phyloP scores from a whole-genome alignment of 2,888 invertebrate species.

The Tenthredo distinguenda region DNA sequence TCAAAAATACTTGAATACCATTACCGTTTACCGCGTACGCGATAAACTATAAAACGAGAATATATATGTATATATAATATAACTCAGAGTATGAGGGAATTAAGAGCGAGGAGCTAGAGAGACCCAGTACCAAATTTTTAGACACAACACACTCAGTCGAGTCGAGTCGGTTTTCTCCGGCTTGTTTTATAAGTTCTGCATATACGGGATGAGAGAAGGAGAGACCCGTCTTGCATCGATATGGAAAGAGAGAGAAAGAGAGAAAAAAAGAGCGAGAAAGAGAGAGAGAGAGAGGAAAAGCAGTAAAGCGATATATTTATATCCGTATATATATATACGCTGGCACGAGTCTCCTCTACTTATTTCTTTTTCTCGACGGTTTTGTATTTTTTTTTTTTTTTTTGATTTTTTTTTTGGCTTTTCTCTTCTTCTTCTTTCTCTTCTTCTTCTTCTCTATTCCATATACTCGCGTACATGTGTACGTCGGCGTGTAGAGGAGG shows the following conservation, averaged over 20 bases:
- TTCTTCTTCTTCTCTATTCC: too few relatives aligned
- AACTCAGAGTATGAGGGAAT: too few relatives aligned
- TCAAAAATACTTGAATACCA: too few relatives aligned
- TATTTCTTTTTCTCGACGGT: too few relatives aligned
- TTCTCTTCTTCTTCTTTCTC: background rate
- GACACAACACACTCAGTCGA: conserved; percentile 77
- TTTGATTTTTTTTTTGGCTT: background rate
- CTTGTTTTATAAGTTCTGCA: background rate
- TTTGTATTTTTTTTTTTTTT: background rate
- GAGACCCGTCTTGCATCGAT: background rate
- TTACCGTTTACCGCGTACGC: too few relatives aligned
- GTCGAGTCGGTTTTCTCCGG: background rate
- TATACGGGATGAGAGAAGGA: background rate
- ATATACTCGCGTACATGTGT: background rate
- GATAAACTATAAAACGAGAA: too few relatives aligned
- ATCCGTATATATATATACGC: background rate
- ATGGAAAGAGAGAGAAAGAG: background rate
- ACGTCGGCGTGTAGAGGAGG: background rate
- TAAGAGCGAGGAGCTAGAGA: conserved; percentile 52
- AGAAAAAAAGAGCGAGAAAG: background rate
- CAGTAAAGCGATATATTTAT: conserved; percentile 45
- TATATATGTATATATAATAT: too few relatives aligned
- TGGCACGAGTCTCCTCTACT: background rate
- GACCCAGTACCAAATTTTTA: conserved; percentile 64
- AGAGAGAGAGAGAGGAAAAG: conserved; percentile 6